Percentiles rank a stretch among this genome's conserved stretches.
These are phyloP conservation scores for Aix galericulata DNA, from an alignment of 2,113 vertebrate species.

Conservation along the genomic window DNA sequence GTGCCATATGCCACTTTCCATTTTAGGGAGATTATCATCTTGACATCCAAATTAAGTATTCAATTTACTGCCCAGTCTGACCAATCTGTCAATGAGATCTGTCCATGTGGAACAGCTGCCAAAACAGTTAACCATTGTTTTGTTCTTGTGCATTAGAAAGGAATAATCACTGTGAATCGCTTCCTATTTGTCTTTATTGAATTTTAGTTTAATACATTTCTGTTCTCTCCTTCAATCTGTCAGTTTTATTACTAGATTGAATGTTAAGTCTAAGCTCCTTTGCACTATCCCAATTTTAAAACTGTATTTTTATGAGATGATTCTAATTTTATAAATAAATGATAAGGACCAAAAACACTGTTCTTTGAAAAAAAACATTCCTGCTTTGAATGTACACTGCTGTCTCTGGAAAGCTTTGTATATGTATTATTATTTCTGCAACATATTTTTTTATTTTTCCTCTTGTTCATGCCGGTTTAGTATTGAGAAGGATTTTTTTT, in stretches of 20 bases:
- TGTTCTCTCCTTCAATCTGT: conserved; percentile 14
- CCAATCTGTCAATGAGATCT: background rate
- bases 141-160: background rate
- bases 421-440: background rate
- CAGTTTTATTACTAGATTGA: conserved; percentile 36
- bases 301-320: background rate
- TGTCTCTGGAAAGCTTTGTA: background rate
- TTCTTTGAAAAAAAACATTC: background rate
- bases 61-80: background rate
- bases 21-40: conserved; percentile 15
- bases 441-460: background rate
- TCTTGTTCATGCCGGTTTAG: background rate
- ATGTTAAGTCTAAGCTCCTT: conserved; percentile 34
- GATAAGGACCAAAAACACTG: fast-evolving
- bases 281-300: background rate
- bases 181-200: conserved; percentile 13
- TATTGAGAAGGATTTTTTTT: background rate
- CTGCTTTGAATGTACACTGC: background rate
- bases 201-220: conserved; percentile 32
- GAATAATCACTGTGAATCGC: background rate
- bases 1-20: background rate
- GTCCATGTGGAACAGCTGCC: background rate
- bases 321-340: background rate
- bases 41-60: background rate
- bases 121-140: conserved; percentile 11